Evolutionary conservation across 1,140 invertebrate species (phyloP), one percentile per base, ranked within the genome.

Genomic region (Zaprionus inermis): DNA sequence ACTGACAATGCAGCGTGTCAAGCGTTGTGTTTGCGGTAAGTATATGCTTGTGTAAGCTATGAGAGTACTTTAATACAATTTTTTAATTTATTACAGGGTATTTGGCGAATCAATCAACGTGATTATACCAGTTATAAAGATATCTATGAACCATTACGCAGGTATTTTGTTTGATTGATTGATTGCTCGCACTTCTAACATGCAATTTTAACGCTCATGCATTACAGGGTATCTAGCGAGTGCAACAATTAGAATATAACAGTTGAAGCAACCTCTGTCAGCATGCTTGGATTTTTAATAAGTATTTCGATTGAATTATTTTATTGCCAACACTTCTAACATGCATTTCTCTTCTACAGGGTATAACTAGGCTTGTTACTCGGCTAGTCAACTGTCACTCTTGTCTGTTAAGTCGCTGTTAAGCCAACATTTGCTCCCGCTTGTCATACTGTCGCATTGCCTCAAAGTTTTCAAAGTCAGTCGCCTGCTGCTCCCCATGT

Each of bases 371-470:
- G 38, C n/a, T 16, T 10, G 3, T 10, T 7, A 18, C 38, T 16
- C 1, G 5, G 2, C 16, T 44, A 44, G 7, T 7, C n/a, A n/a
- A 14, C 38, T 41, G 38, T 41, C 38, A 41, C n/a, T 41, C 7
- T 5, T 41, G 5, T 38, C 38, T 65, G 34, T 56, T 56, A 56
- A 46, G 24, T 38, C 22, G 36, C 57, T 59, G 57, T 59, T 59
- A 59, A 4, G 22, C 51, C 2, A 44, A 44, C n/a, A 16, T 44
- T 44, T 44, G n/a, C 38, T 44, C 38, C 14, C 38, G 38, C 38
- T 44, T 44, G 38, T 44, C 38, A 44, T 6, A 44, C 36, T 7
- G 38, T n/a, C 30, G 30, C 30, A 6, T 28, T 28, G 38, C 38
- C 38, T 44, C 16, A 61, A 61, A 16, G 58, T 61, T 49, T 46